A percentile compares a stretch with the other conserved stretches of the same genome.
Evolutionary conservation across 2,113 vertebrate genomes (phyloP).

Genomic region (Xenopus laevis): DNA sequence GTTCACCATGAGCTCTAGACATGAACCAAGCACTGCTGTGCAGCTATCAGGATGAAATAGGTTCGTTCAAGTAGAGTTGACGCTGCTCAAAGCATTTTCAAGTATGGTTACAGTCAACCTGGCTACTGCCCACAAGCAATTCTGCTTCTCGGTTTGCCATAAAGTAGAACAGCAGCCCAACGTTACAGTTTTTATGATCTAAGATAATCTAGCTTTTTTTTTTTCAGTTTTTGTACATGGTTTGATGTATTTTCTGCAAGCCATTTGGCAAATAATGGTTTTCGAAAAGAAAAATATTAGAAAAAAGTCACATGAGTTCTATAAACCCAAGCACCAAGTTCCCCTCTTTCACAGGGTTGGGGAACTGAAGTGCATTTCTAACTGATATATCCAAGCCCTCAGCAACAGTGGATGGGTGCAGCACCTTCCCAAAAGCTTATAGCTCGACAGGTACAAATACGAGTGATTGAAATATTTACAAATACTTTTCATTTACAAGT

Average conservation of each 20-base stretch:
- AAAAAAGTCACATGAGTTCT: constrained; percentile 29
- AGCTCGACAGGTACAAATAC: constrained; percentile 10
- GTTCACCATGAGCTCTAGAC: constrained; percentile 82
- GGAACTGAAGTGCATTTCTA: constrained; percentile 19
- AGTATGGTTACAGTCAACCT: constrained; percentile 94
- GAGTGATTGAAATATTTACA: constrained; percentile 15
- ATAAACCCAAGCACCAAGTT: constrained; percentile 24
- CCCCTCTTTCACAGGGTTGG: constrained; percentile 8
- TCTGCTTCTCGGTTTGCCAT: constrained; percentile 61
- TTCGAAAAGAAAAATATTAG: constrained; percentile 26
- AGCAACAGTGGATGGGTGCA: background rate
- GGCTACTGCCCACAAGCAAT: constrained; percentile 72
- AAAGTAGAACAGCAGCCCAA: constrained; percentile 77
- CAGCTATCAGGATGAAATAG: constrained; percentile 77
- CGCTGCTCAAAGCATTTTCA: constrained; percentile 88
- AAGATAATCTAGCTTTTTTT: constrained; percentile 24
- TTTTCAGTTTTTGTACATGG: background rate
- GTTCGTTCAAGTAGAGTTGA: constrained; percentile 96
- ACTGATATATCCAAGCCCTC: background rate
- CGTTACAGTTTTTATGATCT: constrained; percentile 66
- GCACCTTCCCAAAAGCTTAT: constrained; percentile 3
- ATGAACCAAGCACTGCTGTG: constrained; percentile 77
- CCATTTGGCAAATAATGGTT: constrained; percentile 73
- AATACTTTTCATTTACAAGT: constrained; percentile 25
- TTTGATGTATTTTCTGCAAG: constrained; percentile 52